Evolutionary conservation across 2,113 vertebrate genomes (phyloP).

Genomic region (Hyperopisus bebe): DNA sequence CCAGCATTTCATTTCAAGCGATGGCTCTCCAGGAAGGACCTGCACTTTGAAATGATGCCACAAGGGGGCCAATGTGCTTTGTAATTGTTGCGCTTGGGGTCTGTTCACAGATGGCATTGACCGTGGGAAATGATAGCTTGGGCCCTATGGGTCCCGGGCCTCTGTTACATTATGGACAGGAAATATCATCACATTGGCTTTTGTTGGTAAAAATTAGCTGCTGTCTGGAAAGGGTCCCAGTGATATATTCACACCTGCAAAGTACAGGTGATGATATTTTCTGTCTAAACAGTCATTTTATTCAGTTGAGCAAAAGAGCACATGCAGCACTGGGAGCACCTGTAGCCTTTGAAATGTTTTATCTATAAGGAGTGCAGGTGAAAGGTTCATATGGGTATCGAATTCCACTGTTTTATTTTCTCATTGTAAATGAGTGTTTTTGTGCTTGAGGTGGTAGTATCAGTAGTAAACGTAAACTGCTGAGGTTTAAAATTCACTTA

Average conservation of each 20-base stretch:
- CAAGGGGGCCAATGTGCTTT: constrained; percentile 4
- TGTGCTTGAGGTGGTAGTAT: not conserved
- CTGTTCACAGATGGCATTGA: not conserved
- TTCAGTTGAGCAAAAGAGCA: not conserved
- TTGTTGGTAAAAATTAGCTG: not conserved
- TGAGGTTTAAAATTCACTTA: not conserved
- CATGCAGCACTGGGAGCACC: not conserved
- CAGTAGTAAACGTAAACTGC: not conserved
- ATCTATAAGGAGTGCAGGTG: not conserved
- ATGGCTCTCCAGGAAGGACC: not conserved
- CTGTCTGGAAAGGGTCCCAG: not conserved
- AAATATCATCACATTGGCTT: constrained; percentile 1
- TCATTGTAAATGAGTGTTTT: not conserved
- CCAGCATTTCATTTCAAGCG: not conserved
- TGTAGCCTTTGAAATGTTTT: not conserved
- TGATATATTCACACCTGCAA: not conserved
- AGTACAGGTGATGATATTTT: not conserved
- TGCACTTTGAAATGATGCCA: constrained; percentile 3
- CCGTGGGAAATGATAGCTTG: not conserved
- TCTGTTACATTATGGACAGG: not conserved
- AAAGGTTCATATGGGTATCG: not conserved
- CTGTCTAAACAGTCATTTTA: not conserved
- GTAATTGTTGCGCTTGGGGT: not conserved
- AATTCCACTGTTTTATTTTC: not conserved
- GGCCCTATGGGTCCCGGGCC: not conserved